Evolutionary conservation across 2,113 vertebrate species (phyloP), one percentile per base, ranked within the genome.

Genomic region (Scortum barcoo): DNA sequence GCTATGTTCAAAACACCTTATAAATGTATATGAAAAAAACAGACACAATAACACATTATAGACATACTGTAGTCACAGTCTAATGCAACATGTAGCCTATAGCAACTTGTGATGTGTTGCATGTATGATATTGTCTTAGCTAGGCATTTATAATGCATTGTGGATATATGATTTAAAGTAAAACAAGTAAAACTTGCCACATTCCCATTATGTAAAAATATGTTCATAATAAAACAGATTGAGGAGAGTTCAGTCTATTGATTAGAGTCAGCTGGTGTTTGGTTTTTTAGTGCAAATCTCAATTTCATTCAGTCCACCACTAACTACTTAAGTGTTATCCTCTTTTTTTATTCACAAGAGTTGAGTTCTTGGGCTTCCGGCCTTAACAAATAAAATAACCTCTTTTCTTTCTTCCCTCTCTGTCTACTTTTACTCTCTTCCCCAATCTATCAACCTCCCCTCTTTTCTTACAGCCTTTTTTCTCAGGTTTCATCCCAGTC

Each of bases 401-500:
- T 65, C 9, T 56, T 65, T n/a, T 74, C 62, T 83, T 58, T 70
- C 36, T 46, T 77, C 26, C 36, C 57, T 51, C 36, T 66, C 16
- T 19, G 40, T 72, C 44, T 78, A 62, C 51, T 58, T 72, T 38
- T 30, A 17, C 51, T 50, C 66, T 56, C 20, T 48, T 19, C 8
- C 19, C 46, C 65, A 33, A 53, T 62, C 76, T 62, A 17, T 46
- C 63, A 61, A 46, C 28, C 48, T 22, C 48, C 63, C 65, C 42
- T 30, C 51, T 77, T 75, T 46, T 62, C 46, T 80, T 77, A 24
- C 42, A 53, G 26, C 20, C 48, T 19, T 58, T 72, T 66, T 77
- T 61, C 68, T 36, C 87, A 94, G 94, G 85, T 86, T 71, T 77
- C 67, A 60, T 72, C 44, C 33, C 69, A 51, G 71, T 63, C 63